phyloP scores from a whole-genome alignment of 30 jellyfish, hydroid and myxozoan genomes.

The Cassiopea andromeda region DNA sequence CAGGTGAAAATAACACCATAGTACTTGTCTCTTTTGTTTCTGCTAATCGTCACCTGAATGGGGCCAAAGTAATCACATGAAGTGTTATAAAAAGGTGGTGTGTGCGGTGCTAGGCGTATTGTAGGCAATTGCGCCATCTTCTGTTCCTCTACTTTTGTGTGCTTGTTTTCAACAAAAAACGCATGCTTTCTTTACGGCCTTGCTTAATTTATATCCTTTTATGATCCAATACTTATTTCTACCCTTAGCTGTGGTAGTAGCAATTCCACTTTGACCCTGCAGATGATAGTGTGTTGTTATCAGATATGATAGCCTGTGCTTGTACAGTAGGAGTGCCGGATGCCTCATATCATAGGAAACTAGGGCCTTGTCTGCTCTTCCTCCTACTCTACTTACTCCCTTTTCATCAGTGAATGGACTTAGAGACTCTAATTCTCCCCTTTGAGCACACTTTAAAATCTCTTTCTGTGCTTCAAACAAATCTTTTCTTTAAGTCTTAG shows the following conservation, averaged over 20 bases:
- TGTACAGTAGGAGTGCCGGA: slow-evolving; percentile 57
- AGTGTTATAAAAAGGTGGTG: slow-evolving; percentile 75
- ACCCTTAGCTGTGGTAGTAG: slow-evolving; percentile 51
- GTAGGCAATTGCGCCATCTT: slow-evolving; percentile 59
- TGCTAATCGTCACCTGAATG: slow-evolving; percentile 40
- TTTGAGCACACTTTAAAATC: slow-evolving; percentile 27
- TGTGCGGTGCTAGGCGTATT: slow-evolving; percentile 43
- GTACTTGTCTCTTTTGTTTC: slow-evolving; percentile 55
- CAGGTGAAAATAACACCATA: slow-evolving; percentile 69
- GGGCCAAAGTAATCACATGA: slow-evolving; percentile 74
- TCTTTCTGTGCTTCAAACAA: slow-evolving; percentile 37
- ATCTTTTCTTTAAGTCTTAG: slow-evolving; percentile 42
- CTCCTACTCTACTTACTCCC: slow-evolving; percentile 70
- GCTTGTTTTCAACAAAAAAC: slow-evolving; percentile 38
- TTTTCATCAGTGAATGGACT: slow-evolving; percentile 38
- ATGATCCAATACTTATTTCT: slow-evolving; percentile 63
- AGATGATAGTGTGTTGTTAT: slow-evolving; percentile 48
- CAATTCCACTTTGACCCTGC: slow-evolving; percentile 64
- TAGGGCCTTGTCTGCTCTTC: slow-evolving; percentile 39
- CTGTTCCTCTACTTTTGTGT: slow-evolving; percentile 49
- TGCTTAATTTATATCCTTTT: slow-evolving; percentile 46
- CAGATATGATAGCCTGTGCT: slow-evolving; percentile 40
- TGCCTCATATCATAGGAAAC: slow-evolving; percentile 64
- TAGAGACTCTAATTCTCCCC: slow-evolving; percentile 55
- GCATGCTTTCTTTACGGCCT: slow-evolving; percentile 43